Base-by-base conservation (phyloP, 2,888 invertebrate species). In the Eupithecia vulgata region DNA sequence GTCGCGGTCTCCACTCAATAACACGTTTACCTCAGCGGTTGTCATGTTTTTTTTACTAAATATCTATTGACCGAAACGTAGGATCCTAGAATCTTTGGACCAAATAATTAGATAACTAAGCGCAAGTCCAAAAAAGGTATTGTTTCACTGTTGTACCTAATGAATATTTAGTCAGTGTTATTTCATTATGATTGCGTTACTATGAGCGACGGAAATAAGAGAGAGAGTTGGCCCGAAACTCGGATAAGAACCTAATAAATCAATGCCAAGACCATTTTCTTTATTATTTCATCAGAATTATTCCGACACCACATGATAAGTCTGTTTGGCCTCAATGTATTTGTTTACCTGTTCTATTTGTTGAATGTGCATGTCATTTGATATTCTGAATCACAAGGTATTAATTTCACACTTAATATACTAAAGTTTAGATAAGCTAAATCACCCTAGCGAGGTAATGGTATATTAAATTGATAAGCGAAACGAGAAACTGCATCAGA, bases 211-310 rank as follows among this genome's bases (percentile, higher is more conserved):
- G 62, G 62, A 40, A 67, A 59, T 48, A 59, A 42, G 21, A 67
- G 17, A 67, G 17, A 34, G 34, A 72, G 70, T 48, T 17, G 15
- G 66, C 21, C 21, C 25, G 66, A 66, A 40, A 30, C 66, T 34
- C 6, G 35, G 17, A 70, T 64, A 45, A 66, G 12, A 61, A 64
- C 68, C 48, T 67, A 75, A 78, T 78, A 76, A 74, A 76, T 78
- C 78, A 78, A 78, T 71, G 76, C 68, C 78, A 76, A 70, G 62
- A 71, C 70, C 74, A 73, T 74, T 67, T 52, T 74, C 74, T 71
- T 42, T 67, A 48, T 25, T 70, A 65, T 65, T 65, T 48, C 8
- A 37, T 65, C 13, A 25, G 13, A 40, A 21, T 35, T 25, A 65
- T 37, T 65, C 65, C 37, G 69, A 70, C 21, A 68, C 34, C 68